phyloP scores from a whole-genome alignment of 1,140 invertebrate species.

The Psilanteris sp. region DNA sequence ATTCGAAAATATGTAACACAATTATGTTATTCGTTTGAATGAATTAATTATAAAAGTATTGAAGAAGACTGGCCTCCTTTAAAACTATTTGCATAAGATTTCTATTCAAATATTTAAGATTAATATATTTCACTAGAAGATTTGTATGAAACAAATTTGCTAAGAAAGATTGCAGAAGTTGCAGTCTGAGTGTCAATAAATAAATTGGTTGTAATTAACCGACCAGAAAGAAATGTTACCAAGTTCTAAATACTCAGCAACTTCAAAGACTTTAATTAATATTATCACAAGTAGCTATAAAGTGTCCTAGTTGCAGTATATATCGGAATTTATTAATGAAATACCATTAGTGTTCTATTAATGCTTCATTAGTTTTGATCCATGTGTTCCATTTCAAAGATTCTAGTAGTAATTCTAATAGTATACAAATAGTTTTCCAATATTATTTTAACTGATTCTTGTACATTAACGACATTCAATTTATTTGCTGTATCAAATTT shows the following conservation, averaged over 20 bases:
- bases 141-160: conserved; percentile 20
- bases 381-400: conserved; percentile 14
- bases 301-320: conserved; percentile 21
- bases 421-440: conserved; percentile 18
- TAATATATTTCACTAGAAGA: conserved; percentile 19
- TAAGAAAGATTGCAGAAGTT: conserved; percentile 28
- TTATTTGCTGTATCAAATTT: no score
- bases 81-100: conserved; percentile 13
- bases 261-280: conserved; percentile 40
- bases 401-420: conserved; percentile 19
- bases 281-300: conserved; percentile 46
- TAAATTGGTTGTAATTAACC: conserved; percentile 42
- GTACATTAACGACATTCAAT: neutral
- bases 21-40: conserved; percentile 13
- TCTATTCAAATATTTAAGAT: conserved; percentile 33
- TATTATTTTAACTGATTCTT: conserved; percentile 4
- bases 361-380: conserved; percentile 42
- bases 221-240: conserved; percentile 30
- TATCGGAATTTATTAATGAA: conserved; percentile 43
- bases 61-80: conserved; percentile 4
- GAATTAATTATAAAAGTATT: conserved; percentile 16
- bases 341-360: conserved; percentile 41
- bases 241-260: conserved; percentile 24
- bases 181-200: conserved; percentile 32
- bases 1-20: neutral